Evolutionary conservation across 2,113 vertebrate species (phyloP).

Genomic region (Lamprotornis superbus): DNA sequence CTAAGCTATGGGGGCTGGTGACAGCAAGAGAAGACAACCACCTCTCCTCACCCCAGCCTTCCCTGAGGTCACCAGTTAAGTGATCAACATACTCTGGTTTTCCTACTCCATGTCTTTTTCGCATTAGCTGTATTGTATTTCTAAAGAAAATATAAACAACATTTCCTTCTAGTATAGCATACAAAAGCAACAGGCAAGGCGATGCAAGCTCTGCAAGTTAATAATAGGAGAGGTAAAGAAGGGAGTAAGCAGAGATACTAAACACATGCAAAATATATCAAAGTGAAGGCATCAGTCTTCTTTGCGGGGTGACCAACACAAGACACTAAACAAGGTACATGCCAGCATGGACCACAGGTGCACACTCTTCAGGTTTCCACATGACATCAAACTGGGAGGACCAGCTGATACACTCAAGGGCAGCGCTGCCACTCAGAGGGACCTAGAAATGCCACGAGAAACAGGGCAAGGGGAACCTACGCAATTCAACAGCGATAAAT

Average conservation of each 20-base stretch:
- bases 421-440: neutral
- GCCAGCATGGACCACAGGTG: neutral
- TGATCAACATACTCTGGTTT: neutral
- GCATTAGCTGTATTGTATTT: neutral
- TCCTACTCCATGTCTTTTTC: neutral
- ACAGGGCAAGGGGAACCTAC: neutral
- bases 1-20: neutral
- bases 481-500: neutral
- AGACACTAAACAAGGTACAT: neutral
- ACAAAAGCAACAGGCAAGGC: neutral
- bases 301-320: neutral
- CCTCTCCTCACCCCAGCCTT: neutral
- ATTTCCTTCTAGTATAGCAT: neutral
- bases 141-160: neutral
- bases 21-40: neutral
- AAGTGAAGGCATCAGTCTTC: neutral
- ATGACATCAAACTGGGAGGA: neutral
- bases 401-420: neutral
- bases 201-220: neutral
- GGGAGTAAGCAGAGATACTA: fast-evolving
- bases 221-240: neutral
- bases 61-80: neutral
- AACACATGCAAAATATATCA: neutral
- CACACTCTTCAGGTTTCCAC: neutral
- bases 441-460: neutral